Percentiles rank a stretch among this genome's conserved stretches.
Conservation (phyloP, 2,888 invertebrate species). For the Luperina nickerlii region DNA sequence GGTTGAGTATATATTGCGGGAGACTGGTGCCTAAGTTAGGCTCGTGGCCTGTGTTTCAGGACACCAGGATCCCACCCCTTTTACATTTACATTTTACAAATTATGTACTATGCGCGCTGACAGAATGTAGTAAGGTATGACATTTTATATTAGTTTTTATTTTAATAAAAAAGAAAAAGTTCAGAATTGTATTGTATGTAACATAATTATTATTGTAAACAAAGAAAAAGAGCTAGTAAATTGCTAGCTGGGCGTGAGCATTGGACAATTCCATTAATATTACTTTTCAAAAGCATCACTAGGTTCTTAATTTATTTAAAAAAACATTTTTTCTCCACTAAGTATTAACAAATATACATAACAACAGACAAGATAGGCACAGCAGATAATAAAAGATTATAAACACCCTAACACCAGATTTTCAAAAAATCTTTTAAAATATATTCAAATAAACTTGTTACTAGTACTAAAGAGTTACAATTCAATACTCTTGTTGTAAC, state of each 20-base stretch:
- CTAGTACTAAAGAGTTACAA: neutral
- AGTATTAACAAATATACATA: neutral
- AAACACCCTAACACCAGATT: neutral
- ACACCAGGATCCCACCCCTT: too few relatives aligned
- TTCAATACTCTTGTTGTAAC: neutral
- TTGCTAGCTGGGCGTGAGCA: neutral
- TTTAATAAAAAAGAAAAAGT: too few relatives aligned
- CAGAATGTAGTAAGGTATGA: too few relatives aligned
- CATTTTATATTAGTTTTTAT: too few relatives aligned
- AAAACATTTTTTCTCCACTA: neutral
- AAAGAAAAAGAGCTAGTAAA: too few relatives aligned
- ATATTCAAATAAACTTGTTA: neutral
- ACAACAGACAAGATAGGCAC: constrained; percentile 13
- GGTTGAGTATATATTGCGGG: too few relatives aligned
- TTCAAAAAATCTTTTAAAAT: neutral
- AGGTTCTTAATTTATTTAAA: neutral
- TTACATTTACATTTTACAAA: too few relatives aligned
- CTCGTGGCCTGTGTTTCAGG: too few relatives aligned
- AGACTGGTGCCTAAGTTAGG: too few relatives aligned
- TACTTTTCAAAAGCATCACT: neutral
- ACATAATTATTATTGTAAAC: too few relatives aligned
- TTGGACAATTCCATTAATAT: neutral
- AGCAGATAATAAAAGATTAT: constrained; percentile 14
- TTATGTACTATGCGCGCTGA: too few relatives aligned
- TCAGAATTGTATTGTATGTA: too few relatives aligned